Evolutionary conservation across 1,140 invertebrate species (phyloP).

Genomic region (Hycleus cichorii): DNA sequence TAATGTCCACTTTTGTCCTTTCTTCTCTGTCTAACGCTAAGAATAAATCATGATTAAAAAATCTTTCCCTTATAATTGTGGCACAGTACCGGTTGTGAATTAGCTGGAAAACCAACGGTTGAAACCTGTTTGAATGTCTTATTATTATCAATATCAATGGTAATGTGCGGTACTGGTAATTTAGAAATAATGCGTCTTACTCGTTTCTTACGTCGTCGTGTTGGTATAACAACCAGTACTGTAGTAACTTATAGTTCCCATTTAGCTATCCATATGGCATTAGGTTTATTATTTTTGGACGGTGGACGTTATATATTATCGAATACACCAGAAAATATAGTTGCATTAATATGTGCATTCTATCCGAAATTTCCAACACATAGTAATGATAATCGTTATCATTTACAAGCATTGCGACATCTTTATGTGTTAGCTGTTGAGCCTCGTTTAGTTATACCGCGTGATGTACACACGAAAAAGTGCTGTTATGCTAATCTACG

Average conservation of each 20-base stretch:
- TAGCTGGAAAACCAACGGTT: too few relatives aligned
- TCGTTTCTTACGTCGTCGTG: background rate
- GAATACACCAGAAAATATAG: slow-evolving; percentile 75
- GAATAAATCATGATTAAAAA: too few relatives aligned
- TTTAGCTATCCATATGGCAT: too few relatives aligned
- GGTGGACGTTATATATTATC: slow-evolving; percentile 83
- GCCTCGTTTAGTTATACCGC: too few relatives aligned
- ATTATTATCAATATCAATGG: background rate
- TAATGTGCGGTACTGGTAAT: background rate
- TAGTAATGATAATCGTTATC: slow-evolving; percentile 93
- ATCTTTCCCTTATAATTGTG: too few relatives aligned
- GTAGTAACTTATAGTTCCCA: too few relatives aligned
- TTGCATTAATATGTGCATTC: slow-evolving; percentile 83
- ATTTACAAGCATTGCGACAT: slow-evolving; percentile 92
- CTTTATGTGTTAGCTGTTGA: slow-evolving; percentile 91
- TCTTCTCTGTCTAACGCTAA: too few relatives aligned
- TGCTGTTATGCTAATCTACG: slow-evolving; percentile 75
- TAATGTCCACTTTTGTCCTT: too few relatives aligned
- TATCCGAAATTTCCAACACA: slow-evolving; percentile 96
- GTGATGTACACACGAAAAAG: slow-evolving; percentile 73
- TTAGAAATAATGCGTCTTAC: too few relatives aligned
- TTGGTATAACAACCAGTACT: too few relatives aligned
- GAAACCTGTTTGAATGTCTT: too few relatives aligned
- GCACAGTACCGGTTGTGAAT: too few relatives aligned
- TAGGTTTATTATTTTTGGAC: slow-evolving; percentile 91